Evolutionary conservation across 1,140 invertebrate species (phyloP).

Genomic region (Achatina immaculata): DNA sequence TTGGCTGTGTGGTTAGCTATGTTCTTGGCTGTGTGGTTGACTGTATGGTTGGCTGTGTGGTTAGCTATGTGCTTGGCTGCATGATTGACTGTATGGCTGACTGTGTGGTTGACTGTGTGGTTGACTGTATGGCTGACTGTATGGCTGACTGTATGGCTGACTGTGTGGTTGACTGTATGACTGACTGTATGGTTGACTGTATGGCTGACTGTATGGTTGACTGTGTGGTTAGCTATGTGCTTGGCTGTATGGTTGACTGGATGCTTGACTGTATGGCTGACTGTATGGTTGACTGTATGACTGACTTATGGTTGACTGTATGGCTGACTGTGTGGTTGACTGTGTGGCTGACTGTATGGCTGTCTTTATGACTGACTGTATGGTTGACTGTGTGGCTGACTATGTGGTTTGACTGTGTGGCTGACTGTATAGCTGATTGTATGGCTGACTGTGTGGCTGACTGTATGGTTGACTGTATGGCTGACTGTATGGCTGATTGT

Average conservation of each 20-base stretch:
- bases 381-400: not conserved
- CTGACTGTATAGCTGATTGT: not conserved
- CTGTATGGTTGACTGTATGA: not conserved
- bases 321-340: not conserved
- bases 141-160: slow-evolving; percentile 14
- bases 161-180: slow-evolving; percentile 16
- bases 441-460: no score
- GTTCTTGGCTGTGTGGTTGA: not conserved
- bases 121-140: slow-evolving; percentile 18
- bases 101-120: slow-evolving; percentile 10
- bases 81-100: not conserved
- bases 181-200: no score
- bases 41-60: slow-evolving; percentile 8
- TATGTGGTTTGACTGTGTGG: not conserved
- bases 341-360: not conserved
- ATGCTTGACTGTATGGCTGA: not conserved
- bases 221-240: no score
- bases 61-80: not conserved
- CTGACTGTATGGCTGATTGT: no score
- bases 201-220: no score
- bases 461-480: no score
- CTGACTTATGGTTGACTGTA: not conserved
- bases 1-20: no score
- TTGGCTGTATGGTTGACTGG: no score
- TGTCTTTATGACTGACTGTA: not conserved